A percentile compares a stretch with the other conserved stretches of the same genome.
Evolutionary conservation across 1,140 invertebrate species (phyloP).

Genomic region (Andrena cerasifolii): DNA sequence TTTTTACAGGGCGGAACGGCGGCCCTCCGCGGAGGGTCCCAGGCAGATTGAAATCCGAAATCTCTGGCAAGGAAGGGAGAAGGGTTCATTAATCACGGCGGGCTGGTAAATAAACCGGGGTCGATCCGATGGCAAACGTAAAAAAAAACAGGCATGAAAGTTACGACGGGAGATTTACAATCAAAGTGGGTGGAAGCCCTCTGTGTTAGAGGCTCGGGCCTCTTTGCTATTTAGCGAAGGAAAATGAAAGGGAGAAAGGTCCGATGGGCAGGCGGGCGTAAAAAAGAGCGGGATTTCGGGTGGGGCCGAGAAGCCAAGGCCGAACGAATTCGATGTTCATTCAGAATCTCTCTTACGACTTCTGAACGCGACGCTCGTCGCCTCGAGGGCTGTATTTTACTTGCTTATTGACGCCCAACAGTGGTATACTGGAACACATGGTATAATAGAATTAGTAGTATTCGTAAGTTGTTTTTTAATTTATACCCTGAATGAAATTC

Average conservation of each 20-base stretch:
- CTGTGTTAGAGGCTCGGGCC: too few species aligned
- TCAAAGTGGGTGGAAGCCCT: too few species aligned
- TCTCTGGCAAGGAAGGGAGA: not conserved
- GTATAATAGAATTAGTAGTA: too few species aligned
- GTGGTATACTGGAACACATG: too few species aligned
- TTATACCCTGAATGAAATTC: too few species aligned
- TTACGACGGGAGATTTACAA: too few species aligned
- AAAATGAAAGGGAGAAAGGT: slow-evolving; percentile 1
- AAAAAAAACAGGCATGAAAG: not conserved
- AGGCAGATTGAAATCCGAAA: slow-evolving; percentile 47
- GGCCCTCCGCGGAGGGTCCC: not conserved
- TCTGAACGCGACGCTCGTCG: slow-evolving; percentile 34
- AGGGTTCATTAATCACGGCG: slow-evolving; percentile 32
- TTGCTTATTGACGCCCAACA: too few species aligned
- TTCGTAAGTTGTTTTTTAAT: too few species aligned
- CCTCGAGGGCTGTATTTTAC: slow-evolving; percentile 28
- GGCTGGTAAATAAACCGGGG: not conserved
- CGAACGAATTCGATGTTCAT: slow-evolving; percentile 51
- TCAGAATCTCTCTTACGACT: slow-evolving; percentile 35
- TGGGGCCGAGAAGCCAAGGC: slow-evolving; percentile 47
- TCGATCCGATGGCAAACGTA: not conserved
- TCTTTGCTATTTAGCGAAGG: not conserved
- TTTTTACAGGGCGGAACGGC: slow-evolving; percentile 24
- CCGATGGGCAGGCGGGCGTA: not conserved
- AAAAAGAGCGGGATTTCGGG: not conserved